Base-by-base conservation (phyloP, 2,797 vertebrate species). In the Hydrolagus colliei region DNA sequence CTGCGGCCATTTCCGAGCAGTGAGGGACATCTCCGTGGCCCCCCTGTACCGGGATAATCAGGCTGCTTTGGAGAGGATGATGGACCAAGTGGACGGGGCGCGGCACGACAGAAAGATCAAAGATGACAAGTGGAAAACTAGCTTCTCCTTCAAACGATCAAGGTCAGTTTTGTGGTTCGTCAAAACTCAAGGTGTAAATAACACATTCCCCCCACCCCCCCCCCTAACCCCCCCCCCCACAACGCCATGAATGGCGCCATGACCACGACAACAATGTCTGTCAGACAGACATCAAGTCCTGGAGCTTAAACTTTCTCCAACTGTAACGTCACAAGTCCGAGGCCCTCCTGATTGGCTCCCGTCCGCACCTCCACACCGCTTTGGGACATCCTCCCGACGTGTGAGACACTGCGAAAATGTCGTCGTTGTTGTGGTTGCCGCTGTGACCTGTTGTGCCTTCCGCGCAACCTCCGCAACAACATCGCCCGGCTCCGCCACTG, bases 1-100 rank as follows among this genome's bases (percentile, higher is more conserved):
- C 72, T 87, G 86, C 9, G 87, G 87, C 9, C 85, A 87, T 71
- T 88, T 88, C 82, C 86, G 87, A 2, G 86, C 82, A 32, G 86
- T 87, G 72, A 35, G 87, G 11, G 87, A 87, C 75, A 87, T 87
- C 72, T 87, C 88, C 9, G 71, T 87, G 22, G 52, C 84, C 4
- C 87, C 87, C 2, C 11, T 82, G 2, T 80, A 27, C n/a, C n/a
- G 75, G 13, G 67, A 72, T 32, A 79, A 79, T 63, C 87, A 87
- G 73, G 77, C 87, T 0, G 27, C 85, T 27, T 74, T 88, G 78
- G 87, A 86, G 71, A 76, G 73, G 63, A 12, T 88, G 32, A 88
- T 87, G 88, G 87, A 88, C 68, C 74, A 85, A 20, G 77, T 86
- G 32, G 87, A 86, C 27, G 86, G 86, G 2, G 85, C 72, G 35